Conservation (phyloP, 1,140 invertebrate genomes). For the Linepithema humile region DNA sequence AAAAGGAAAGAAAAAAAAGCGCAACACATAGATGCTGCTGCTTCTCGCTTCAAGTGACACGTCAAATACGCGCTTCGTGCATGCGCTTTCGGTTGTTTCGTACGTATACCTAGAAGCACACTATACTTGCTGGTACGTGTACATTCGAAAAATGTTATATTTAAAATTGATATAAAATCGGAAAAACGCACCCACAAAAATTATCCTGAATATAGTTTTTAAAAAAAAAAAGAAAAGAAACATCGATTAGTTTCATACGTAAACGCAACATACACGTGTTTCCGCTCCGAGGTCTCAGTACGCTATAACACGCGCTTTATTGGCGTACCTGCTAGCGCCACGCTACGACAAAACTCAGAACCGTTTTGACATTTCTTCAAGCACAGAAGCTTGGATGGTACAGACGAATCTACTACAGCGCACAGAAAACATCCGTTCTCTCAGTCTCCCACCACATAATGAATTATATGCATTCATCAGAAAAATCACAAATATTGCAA, state of each 20-base stretch:
- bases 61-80: too few relatives aligned
- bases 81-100: too few relatives aligned
- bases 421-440: not conserved
- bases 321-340: slow-evolving; percentile 77
- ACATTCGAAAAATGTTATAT: not conserved
- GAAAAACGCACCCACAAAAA: too few relatives aligned
- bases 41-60: too few relatives aligned
- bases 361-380: slow-evolving; percentile 74
- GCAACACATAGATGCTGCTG: too few relatives aligned
- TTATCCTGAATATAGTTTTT: too few relatives aligned
- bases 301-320: slow-evolving; percentile 42
- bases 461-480: not conserved
- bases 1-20: too few relatives aligned
- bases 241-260: not conserved
- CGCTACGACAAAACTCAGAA: slow-evolving; percentile 77
- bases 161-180: not conserved
- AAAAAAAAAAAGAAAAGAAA: too few relatives aligned
- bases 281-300: not conserved
- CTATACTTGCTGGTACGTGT: too few relatives aligned
- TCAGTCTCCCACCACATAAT: not conserved
- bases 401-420: slow-evolving; percentile 65
- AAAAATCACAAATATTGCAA: not conserved
- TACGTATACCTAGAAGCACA: too few relatives aligned
- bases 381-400: slow-evolving; percentile 79
- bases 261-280: slow-evolving; percentile 21